phyloP scores from a whole-genome alignment of 1,140 invertebrate species.

The Idris sp. region DNA sequence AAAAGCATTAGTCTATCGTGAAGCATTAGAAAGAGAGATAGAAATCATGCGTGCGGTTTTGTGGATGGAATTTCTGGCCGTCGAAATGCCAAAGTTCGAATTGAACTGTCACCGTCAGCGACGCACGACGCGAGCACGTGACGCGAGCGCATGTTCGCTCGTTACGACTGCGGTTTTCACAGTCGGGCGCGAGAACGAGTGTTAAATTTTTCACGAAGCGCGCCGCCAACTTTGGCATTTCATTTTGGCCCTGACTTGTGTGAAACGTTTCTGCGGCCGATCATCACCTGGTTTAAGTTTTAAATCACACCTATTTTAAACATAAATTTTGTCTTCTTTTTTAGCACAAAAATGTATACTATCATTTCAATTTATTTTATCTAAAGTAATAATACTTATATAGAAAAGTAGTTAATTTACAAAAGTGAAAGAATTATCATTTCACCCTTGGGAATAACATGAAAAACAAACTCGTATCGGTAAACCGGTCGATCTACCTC shows the following conservation, averaged over 20 bases:
- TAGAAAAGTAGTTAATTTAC: neutral
- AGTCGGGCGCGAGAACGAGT: constrained; percentile 59
- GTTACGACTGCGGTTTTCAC: constrained; percentile 75
- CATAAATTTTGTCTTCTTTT: too few relatives aligned
- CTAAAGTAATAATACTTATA: too few relatives aligned
- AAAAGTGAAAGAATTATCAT: constrained; percentile 7
- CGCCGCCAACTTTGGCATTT: constrained; percentile 54
- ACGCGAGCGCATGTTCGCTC: constrained; percentile 73
- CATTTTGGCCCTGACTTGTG: constrained; percentile 64
- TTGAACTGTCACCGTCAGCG: constrained; percentile 79
- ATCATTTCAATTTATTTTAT: too few relatives aligned
- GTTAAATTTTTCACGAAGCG: constrained; percentile 58
- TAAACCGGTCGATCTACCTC: constrained; percentile 22
- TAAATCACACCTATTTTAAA: constrained; percentile 45
- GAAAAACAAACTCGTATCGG: neutral
- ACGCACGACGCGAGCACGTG: constrained; percentile 64
- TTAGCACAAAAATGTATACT: too few relatives aligned
- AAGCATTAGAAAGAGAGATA: constrained; percentile 68
- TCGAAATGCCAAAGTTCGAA: constrained; percentile 77
- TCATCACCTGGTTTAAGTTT: constrained; percentile 18
- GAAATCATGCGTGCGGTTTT: constrained; percentile 77
- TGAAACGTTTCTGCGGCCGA: too few relatives aligned
- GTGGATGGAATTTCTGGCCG: constrained; percentile 75
- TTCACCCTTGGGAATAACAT: constrained; percentile 9
- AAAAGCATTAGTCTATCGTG: constrained; percentile 31